These are phyloP conservation scores for Bradynema listronoti DNA, from an alignment of 1,140 invertebrate species.

Conservation along the genomic window DNA sequence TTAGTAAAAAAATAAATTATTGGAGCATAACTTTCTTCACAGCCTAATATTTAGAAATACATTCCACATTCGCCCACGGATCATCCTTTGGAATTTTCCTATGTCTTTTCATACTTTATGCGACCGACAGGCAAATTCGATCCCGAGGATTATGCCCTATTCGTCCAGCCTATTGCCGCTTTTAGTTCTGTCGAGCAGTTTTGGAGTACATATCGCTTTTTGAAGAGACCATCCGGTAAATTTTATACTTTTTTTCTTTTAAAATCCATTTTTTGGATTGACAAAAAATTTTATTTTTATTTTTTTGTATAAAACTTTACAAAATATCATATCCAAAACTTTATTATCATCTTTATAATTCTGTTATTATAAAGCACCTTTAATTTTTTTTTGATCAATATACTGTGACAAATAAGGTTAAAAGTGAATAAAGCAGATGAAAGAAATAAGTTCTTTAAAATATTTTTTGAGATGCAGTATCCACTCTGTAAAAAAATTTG, in stretches of 20 bases:
- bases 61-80: constrained; percentile 60
- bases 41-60: constrained; percentile 2
- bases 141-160: constrained; percentile 69
- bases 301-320: background rate
- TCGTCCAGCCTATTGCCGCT: constrained; percentile 70
- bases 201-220: constrained; percentile 86
- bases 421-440: too few relatives aligned
- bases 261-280: background rate
- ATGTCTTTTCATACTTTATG: constrained; percentile 80
- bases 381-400: too few relatives aligned
- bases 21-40: background rate
- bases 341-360: too few relatives aligned
- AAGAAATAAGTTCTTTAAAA: too few relatives aligned
- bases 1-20: background rate
- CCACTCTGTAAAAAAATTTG: too few relatives aligned
- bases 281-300: background rate
- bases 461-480: too few relatives aligned
- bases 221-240: constrained; percentile 71
- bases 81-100: constrained; percentile 78
- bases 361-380: too few relatives aligned
- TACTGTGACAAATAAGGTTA: too few relatives aligned
- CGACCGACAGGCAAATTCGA: constrained; percentile 68
- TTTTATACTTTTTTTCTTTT: constrained; percentile 11
- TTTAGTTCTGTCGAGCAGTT: constrained; percentile 80
- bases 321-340: too few relatives aligned